Base-by-base conservation (phyloP, 2,888 invertebrate genomes). In the Scaptomyza cyrtandrae region DNA sequence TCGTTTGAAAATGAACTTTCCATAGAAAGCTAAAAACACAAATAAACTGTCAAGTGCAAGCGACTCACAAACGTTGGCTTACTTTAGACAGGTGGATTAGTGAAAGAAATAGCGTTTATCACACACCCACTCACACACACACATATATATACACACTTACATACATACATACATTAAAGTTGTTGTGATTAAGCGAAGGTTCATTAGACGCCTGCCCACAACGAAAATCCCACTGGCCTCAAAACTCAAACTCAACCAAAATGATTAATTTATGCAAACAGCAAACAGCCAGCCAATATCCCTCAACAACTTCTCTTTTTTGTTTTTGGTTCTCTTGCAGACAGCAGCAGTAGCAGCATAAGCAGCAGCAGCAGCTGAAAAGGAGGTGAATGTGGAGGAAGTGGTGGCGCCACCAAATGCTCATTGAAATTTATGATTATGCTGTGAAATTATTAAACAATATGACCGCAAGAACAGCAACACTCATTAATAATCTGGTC, bases 391-490 rank as follows among this genome's bases (percentile, higher is more conserved):
- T 41, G 39, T 41, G 37, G 4, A 19, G 43, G 24, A 33, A 50
- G 9, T n/a, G 46, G 19, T 43, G 49, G 45, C 24, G 63, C 54
- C 11, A 53, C 56, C 78, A 71, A 79, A 88, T 89, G 82, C 74
- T 82, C 56, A 76, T 80, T 78, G 88, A 80, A 78, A 83, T 89
- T 71, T 80, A 86, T 73, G 87, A 90, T 77, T 90, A 89, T 87
- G 90, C 87, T 73, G 81, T 78, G 68, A 87, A 87, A 86, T 75
- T 84, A 79, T 86, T 90, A 75, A 86, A 78, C 75, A 89, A 78
- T 77, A 89, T 86, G 73, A 86, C 79, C 75, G 78, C 71, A 68
- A 78, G 55, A 70, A 78, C 68, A 69, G 73, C 72, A 66, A 63
- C 60, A 57, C 66, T 71, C 77, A 76, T 76, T 70, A 83, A 73